A percentile compares a stretch with the other conserved stretches of the same genome.
phyloP scores from a whole-genome alignment of 23 tunicate species.

The Phallusia fumigata region DNA sequence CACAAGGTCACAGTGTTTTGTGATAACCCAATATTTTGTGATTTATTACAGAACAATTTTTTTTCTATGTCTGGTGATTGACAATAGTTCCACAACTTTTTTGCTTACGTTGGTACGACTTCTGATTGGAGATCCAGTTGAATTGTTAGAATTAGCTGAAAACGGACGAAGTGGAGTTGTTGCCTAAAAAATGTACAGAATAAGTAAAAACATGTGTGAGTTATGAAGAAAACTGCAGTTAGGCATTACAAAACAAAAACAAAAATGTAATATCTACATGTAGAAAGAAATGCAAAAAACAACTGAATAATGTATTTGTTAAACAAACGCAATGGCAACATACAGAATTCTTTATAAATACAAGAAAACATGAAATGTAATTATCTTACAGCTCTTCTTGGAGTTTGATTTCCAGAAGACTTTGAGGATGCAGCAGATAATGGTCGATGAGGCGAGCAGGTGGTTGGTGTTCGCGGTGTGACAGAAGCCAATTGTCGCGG shows the following conservation, averaged over 20 bases:
- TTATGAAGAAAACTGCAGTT: too few species aligned
- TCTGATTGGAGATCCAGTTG: neutral
- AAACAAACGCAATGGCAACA: too few species aligned
- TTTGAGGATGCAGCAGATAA: neutral
- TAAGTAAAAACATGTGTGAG: neutral
- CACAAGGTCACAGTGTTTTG: too few species aligned
- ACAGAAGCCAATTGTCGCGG: neutral
- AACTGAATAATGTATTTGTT: neutral
- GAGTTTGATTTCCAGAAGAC: slow-evolving; percentile 1
- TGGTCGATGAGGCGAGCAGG: neutral
- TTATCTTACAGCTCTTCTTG: neutral
- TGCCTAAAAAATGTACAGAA: neutral
- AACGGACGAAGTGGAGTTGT: slow-evolving; percentile 1
- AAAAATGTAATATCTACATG: too few species aligned
- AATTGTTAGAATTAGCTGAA: neutral
- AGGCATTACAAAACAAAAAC: too few species aligned
- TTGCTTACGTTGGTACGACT: neutral
- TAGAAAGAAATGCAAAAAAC: too few species aligned
- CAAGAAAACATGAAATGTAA: neutral
- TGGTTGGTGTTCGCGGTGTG: neutral
- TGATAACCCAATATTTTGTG: too few species aligned
- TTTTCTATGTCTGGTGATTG: too few species aligned
- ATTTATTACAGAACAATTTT: too few species aligned
- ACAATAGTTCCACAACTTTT: too few species aligned
- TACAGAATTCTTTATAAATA: too few species aligned